These are phyloP conservation scores for Carettochelys insculpta DNA, from an alignment of 2,113 vertebrate genomes.

Conservation along the genomic window DNA sequence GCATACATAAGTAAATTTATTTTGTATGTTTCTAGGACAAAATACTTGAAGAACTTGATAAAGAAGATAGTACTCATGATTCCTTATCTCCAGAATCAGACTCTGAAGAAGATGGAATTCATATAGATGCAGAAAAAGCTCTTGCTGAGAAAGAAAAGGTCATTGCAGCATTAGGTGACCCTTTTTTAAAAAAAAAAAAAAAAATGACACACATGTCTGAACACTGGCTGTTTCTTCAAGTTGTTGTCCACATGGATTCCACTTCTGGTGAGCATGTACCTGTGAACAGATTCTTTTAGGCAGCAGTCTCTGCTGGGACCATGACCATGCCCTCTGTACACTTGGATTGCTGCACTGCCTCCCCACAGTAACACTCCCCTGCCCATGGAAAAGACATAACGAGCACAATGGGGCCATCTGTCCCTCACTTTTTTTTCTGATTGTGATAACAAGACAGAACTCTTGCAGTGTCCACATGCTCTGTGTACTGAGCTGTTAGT, in stretches of 20 bases:
- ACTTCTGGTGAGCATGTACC: background rate
- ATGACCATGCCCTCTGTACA: background rate
- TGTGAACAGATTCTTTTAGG: background rate
- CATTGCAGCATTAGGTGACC: background rate
- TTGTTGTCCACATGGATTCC: fast-evolving
- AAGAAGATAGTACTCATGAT: slow-evolving; percentile 86
- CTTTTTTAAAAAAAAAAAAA: background rate
- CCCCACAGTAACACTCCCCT: background rate
- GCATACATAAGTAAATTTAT: background rate
- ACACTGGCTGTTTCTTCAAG: background rate
- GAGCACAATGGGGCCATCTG: background rate
- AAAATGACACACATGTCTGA: background rate
- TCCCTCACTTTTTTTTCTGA: background rate
- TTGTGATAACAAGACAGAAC: background rate
- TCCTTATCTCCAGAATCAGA: slow-evolving; percentile 88
- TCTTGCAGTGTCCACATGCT: background rate
- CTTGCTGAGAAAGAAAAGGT: slow-evolving; percentile 92
- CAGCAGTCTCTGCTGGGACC: background rate
- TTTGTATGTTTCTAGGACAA: slow-evolving; percentile 82
- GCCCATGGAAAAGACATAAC: background rate
- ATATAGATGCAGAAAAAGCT: slow-evolving; percentile 82
- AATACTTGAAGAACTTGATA: slow-evolving; percentile 89
- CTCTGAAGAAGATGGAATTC: slow-evolving; percentile 84
- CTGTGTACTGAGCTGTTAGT: background rate
- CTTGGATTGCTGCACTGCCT: no score